These are phyloP conservation scores for Plutella xylostella DNA, from an alignment of 2,888 invertebrate genomes.

Conservation along the genomic window DNA sequence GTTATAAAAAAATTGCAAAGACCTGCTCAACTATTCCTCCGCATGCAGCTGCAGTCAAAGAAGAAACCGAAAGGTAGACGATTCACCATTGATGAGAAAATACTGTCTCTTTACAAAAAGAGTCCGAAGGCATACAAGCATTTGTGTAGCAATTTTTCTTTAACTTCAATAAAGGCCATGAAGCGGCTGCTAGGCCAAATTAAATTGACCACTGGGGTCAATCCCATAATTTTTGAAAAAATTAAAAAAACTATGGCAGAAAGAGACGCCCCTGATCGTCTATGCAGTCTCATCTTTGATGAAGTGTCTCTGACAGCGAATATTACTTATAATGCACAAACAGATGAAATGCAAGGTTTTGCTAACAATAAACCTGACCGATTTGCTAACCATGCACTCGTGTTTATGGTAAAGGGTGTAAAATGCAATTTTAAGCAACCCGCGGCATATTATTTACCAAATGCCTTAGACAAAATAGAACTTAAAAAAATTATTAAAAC, in stretches of 20 bases:
- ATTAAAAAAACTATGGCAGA: conserved; percentile 13
- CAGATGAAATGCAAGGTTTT: conserved; percentile 17
- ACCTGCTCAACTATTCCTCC: background rate
- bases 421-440: conserved; percentile 18
- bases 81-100: conserved; percentile 11
- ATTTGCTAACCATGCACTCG: conserved; percentile 17
- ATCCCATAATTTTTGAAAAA: conserved; percentile 16
- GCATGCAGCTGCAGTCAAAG: background rate
- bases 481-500: conserved; percentile 17
- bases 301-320: conserved; percentile 18
- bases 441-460: conserved; percentile 20
- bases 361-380: conserved; percentile 7
- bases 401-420: conserved; percentile 17
- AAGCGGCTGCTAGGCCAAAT: conserved; percentile 16
- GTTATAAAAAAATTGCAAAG: background rate
- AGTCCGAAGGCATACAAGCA: conserved; percentile 16
- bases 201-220: conserved; percentile 16
- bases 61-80: conserved; percentile 11
- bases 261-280: conserved; percentile 9
- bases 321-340: conserved; percentile 11
- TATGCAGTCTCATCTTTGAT: conserved; percentile 17
- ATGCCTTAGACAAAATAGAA: conserved; percentile 14
- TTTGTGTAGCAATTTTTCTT: conserved; percentile 15
- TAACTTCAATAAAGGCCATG: conserved; percentile 17
- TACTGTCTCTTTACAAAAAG: conserved; percentile 13